These are phyloP conservation scores for Pemphigus obesinymphae DNA, from an alignment of 1,140 invertebrate genomes.

Conservation along the genomic window DNA sequence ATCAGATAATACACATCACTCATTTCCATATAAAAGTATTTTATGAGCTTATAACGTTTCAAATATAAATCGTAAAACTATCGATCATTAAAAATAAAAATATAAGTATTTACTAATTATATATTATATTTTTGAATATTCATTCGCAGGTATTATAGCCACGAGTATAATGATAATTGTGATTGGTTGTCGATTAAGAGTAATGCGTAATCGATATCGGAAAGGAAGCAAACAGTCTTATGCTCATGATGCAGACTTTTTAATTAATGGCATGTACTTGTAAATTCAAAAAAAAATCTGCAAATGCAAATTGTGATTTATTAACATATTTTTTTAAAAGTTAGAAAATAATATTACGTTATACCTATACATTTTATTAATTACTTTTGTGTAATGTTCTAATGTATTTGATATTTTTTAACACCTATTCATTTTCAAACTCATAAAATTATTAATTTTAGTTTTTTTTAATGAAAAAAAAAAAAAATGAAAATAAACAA, in stretches of 20 bases:
- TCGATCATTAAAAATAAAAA: neutral
- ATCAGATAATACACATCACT: too few relatives aligned
- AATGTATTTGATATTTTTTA: too few relatives aligned
- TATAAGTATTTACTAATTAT: neutral
- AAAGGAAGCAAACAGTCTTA: slow-evolving; percentile 76
- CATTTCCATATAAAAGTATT: too few relatives aligned
- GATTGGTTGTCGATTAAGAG: slow-evolving; percentile 73
- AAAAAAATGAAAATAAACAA: too few relatives aligned
- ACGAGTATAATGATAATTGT: slow-evolving; percentile 68
- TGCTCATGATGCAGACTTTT: slow-evolving; percentile 90
- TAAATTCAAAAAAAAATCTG: slow-evolving; percentile 51
- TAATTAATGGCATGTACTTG: slow-evolving; percentile 97
- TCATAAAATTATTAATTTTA: too few relatives aligned
- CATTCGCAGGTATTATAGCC: slow-evolving; percentile 60
- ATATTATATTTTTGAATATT: neutral
- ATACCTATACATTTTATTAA: neutral
- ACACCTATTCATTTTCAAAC: too few relatives aligned
- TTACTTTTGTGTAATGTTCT: too few relatives aligned
- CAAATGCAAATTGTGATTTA: slow-evolving; percentile 5
- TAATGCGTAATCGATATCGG: slow-evolving; percentile 66
- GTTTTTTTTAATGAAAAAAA: too few relatives aligned
- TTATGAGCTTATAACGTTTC: too few relatives aligned
- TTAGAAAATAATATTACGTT: neutral
- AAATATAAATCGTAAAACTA: neutral
- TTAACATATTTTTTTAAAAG: neutral